Evolutionary conservation across 2,113 vertebrate species (phyloP), one percentile per base, ranked within the genome.

Genomic region (Forbesichthys papilliferus): DNA sequence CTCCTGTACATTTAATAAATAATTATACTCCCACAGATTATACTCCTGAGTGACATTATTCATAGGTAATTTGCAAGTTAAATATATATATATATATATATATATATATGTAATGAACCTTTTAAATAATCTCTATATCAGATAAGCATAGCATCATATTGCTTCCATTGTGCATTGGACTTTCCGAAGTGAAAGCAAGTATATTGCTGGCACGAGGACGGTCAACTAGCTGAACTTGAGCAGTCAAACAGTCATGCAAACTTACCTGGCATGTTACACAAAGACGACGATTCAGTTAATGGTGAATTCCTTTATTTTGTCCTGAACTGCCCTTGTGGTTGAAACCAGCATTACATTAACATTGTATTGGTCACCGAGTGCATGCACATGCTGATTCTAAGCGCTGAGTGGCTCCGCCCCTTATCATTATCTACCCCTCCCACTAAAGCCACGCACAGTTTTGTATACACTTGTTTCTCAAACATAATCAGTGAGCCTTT

Each of bases 161-260:
- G 42, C 69, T 74, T 70, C 53, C 64, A 71, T 61, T 57, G 59
- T 14, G 59, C 16, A 48, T 42, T 60, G 55, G 71, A 82, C 53
- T 85, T 66, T 64, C 60, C 5, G 71, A 66, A 71, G 74, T 77
- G 73, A 84, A 77, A 84, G 82, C 80, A 82, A 78, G 77, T 66
- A 80, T 82, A 85, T 58, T 71, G 78, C 91, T 92, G 91, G 92
- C 87, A 88, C 81, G 77, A 77, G 69, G 86, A 87, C 82, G 85
- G 87, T 92, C 89, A 90, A 84, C 79, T 87, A 84, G 78, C 64
- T 54, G 73, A 86, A 82, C 78, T 75, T 71, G 82, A 87, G 87
- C 87, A 89, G 89, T 90, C 90, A 91, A 79, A 51, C 74, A 91
- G 90, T 91, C 90, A 91, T 69, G 81, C 87, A 87, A 88, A 92